phyloP scores from a whole-genome alignment of 2,113 vertebrate genomes.

The Muntiacus muntjak region DNA sequence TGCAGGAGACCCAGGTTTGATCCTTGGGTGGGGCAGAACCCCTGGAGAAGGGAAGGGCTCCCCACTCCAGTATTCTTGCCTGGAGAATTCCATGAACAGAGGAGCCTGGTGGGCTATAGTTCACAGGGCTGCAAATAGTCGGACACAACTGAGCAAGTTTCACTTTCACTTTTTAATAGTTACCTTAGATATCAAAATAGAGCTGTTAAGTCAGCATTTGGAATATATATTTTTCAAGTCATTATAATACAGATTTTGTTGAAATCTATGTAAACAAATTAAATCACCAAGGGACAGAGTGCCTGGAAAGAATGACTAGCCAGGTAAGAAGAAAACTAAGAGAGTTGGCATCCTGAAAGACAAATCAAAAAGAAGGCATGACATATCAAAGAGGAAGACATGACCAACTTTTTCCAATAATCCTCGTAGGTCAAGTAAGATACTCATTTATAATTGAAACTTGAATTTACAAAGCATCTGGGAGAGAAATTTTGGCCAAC shows the following conservation, averaged over 20 bases:
- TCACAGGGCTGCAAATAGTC: neutral
- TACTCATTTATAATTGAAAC: neutral
- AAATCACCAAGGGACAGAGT: neutral
- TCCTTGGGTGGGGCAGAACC: neutral
- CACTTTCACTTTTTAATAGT: neutral
- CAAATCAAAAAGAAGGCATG: neutral
- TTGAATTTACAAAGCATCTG: neutral
- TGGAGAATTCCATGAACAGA: neutral
- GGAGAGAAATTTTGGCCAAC: neutral
- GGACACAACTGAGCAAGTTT: neutral
- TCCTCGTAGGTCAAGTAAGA: neutral
- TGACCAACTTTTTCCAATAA: neutral
- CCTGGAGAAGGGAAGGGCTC: neutral
- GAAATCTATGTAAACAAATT: neutral
- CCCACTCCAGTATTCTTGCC: neutral
- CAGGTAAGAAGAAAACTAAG: neutral
- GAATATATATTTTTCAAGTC: neutral
- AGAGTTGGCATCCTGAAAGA: neutral
- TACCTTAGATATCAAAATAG: neutral
- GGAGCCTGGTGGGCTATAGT: neutral
- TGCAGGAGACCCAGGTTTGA: neutral
- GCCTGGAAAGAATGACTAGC: neutral
- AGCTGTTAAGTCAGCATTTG: neutral
- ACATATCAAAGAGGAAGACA: neutral
- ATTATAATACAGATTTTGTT: neutral